Evolutionary conservation across 1,140 invertebrate species (phyloP).

Genomic region (Brachionus asplanchnoidis): DNA sequence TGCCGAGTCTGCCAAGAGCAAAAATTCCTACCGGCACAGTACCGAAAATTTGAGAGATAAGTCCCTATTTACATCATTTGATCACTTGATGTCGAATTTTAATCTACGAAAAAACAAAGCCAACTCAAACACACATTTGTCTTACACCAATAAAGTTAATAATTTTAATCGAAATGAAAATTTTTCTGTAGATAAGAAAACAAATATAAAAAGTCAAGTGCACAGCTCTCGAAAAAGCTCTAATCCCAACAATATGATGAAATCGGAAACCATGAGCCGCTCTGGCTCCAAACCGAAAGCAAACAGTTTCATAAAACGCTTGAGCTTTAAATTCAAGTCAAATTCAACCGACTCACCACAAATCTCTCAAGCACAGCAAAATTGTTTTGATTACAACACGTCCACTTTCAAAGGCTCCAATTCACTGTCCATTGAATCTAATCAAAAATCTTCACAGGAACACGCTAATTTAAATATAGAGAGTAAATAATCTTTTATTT

Average conservation of each 20-base stretch:
- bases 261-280: neutral
- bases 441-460: neutral
- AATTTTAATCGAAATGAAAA: neutral
- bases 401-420: neutral
- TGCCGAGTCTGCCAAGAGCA: neutral
- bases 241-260: neutral
- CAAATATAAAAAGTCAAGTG: neutral
- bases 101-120: conserved; percentile 21
- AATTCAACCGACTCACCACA: conserved; percentile 19
- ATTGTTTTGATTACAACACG: neutral
- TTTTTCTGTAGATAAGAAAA: neutral
- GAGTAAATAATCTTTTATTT: neutral
- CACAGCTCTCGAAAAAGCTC: conserved; percentile 7
- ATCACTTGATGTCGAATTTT: neutral
- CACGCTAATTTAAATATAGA: neutral
- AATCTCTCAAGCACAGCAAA: neutral
- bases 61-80: neutral
- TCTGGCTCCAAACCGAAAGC: neutral
- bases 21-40: neutral
- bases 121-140: conserved; percentile 18
- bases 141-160: neutral
- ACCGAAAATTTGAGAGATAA: neutral
- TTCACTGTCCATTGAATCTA: neutral
- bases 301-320: conserved; percentile 16
- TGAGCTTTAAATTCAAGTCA: conserved; percentile 38